Evolutionary conservation across 2,888 invertebrate genomes (phyloP).

Genomic region (Tenodera sinensis): DNA sequence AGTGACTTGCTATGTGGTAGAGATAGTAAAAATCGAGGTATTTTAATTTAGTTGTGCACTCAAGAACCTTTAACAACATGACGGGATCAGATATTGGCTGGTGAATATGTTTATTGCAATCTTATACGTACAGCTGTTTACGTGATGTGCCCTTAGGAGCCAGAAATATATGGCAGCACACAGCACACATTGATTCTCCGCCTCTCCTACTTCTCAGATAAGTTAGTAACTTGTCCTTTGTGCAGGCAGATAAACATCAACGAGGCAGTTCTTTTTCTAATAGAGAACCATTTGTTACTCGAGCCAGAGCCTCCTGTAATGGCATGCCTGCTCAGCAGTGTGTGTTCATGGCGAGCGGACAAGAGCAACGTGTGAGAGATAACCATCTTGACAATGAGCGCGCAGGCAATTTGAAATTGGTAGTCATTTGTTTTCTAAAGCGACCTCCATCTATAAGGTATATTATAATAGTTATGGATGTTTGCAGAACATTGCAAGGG

Average conservation of each 20-base stretch:
- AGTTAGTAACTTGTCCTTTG: conserved; percentile 14
- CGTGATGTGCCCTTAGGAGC: not conserved
- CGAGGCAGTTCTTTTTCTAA: conserved; percentile 5
- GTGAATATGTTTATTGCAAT: not conserved
- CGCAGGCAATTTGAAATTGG: conserved; percentile 16
- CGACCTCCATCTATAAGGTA: conserved; percentile 9
- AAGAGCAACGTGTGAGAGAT: conserved; percentile 14
- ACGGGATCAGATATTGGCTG: not conserved
- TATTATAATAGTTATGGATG: not conserved
- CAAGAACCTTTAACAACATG: too few species aligned
- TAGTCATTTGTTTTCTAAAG: conserved; percentile 17
- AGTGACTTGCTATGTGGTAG: too few species aligned
- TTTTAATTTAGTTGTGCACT: too few species aligned
- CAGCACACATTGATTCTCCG: not conserved
- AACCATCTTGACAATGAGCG: conserved; percentile 4
- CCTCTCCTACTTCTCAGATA: not conserved
- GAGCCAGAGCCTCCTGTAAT: not conserved
- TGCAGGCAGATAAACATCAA: conserved; percentile 7
- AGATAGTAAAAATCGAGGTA: too few species aligned
- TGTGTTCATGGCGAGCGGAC: not conserved
- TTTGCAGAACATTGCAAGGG: not conserved
- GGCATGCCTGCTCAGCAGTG: not conserved
- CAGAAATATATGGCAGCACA: not conserved
- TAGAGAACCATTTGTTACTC: conserved; percentile 2
- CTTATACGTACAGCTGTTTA: not conserved